Percentiles rank a stretch among this genome's conserved stretches.
phyloP scores from a whole-genome alignment of 2,797 vertebrate species.

The Enteromius mattozi region DNA sequence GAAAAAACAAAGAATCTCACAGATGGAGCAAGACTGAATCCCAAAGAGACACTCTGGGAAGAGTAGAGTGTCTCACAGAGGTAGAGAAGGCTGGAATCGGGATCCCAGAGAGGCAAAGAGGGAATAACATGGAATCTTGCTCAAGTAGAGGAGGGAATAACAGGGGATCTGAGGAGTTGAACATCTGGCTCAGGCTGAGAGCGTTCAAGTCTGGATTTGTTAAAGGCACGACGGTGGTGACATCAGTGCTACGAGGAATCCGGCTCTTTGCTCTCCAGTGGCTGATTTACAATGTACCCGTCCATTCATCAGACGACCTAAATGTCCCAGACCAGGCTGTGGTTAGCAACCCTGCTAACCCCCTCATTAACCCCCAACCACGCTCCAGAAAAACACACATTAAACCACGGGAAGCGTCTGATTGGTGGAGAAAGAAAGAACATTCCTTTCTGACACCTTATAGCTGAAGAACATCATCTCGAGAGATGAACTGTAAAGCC shows the following conservation, averaged over 20 bases:
- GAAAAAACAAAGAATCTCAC: not conserved
- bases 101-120: conserved; percentile 13
- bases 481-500: conserved; percentile 48
- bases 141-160: conserved; percentile 46
- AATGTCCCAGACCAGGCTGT: conserved; percentile 60
- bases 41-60: not conserved
- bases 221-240: conserved; percentile 74
- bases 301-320: conserved; percentile 72
- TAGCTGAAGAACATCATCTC: conserved; percentile 49
- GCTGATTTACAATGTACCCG: conserved; percentile 75
- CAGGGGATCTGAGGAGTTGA: conserved; percentile 65
- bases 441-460: conserved; percentile 51
- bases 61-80: not conserved
- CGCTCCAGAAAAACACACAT: conserved; percentile 60
- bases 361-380: conserved; percentile 66
- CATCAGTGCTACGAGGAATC: conserved; percentile 80
- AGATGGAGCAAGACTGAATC: not conserved
- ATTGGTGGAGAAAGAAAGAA: conserved; percentile 58
- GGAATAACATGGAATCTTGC: conserved; percentile 41
- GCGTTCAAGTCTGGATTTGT: conserved; percentile 83
- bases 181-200: conserved; percentile 75
- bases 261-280: conserved; percentile 65
- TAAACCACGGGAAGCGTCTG: conserved; percentile 43
- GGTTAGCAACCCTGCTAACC: conserved; percentile 67
- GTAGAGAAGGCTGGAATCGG: not conserved